A percentile compares a stretch with the other conserved stretches of the same genome.
These are phyloP conservation scores for Margarornis squamiger DNA, from an alignment of 2,797 vertebrate genomes.

Conservation along the genomic window DNA sequence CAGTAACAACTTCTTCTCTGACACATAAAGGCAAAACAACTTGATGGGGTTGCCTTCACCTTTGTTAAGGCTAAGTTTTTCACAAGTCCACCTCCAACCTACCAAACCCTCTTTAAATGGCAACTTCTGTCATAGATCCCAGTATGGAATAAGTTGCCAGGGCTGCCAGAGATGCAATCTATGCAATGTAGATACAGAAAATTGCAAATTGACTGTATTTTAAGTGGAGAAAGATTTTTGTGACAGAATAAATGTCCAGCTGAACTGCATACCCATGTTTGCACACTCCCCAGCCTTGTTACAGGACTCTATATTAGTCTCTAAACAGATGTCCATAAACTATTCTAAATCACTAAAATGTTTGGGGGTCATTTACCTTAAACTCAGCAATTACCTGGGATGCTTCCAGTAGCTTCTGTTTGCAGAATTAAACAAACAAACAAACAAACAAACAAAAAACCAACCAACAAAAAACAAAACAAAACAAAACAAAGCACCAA, in stretches of 20 bases:
- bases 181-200: not conserved
- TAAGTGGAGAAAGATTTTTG: not conserved
- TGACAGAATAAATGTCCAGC: not conserved
- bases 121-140: not conserved
- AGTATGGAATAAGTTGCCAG: not conserved
- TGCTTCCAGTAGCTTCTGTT: constrained; percentile 35
- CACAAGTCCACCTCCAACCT: not conserved
- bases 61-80: not conserved
- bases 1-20: not conserved
- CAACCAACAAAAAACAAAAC: no score
- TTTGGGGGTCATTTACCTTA: not conserved
- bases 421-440: constrained; percentile 5
- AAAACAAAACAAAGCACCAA: no score
- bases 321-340: not conserved
- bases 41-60: not conserved
- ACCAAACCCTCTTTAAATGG: not conserved
- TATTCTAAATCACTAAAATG: not conserved
- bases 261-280: not conserved
- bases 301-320: not conserved
- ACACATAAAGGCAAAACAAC: not conserved
- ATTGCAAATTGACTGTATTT: not conserved
- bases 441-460: no score
- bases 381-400: not conserved
- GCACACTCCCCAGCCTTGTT: not conserved
- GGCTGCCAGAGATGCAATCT: not conserved